Percentiles rank a stretch among this genome's conserved stretches.
Evolutionary conservation across 2,888 invertebrate species (phyloP).

Genomic region (Entomobrya proxima): DNA sequence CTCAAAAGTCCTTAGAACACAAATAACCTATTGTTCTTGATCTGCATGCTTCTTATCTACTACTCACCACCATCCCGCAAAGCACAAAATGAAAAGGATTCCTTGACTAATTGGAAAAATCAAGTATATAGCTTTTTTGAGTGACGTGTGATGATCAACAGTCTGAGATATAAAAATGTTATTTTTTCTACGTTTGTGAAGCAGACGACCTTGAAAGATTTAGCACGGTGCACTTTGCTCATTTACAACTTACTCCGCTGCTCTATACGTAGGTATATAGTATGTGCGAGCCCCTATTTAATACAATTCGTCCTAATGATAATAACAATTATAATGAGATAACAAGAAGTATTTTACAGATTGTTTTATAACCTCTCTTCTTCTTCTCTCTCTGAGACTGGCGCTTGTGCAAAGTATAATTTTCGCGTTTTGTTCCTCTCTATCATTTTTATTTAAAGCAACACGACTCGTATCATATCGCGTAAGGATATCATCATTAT

Average conservation of each 20-base stretch:
- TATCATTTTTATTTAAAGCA: not conserved
- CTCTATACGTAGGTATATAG: not conserved
- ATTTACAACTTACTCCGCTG: not conserved
- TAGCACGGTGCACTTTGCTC: constrained; percentile 34
- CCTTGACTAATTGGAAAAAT: constrained; percentile 64
- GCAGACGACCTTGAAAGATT: constrained; percentile 59
- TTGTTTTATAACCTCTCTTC: constrained; percentile 10
- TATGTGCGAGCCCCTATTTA: not conserved
- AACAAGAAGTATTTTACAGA: constrained; percentile 34
- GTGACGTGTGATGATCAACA: constrained; percentile 44
- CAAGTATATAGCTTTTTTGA: constrained; percentile 29
- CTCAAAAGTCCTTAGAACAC: not conserved
- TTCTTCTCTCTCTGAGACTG: not conserved
- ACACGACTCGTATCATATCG: not conserved
- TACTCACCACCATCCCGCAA: not conserved
- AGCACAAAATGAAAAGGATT: constrained; percentile 27
- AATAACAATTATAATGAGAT: constrained; percentile 34
- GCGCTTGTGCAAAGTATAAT: not conserved
- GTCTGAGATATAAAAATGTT: not conserved
- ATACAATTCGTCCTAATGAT: constrained; percentile 27
- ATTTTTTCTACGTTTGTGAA: constrained; percentile 24
- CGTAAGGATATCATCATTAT: constrained; percentile 15
- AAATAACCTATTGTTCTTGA: not conserved
- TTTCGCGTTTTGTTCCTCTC: not conserved
- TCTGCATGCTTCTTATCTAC: not conserved